Conservation (phyloP, 2,797 vertebrate species). For the Pyrocephalus nanus region DNA sequence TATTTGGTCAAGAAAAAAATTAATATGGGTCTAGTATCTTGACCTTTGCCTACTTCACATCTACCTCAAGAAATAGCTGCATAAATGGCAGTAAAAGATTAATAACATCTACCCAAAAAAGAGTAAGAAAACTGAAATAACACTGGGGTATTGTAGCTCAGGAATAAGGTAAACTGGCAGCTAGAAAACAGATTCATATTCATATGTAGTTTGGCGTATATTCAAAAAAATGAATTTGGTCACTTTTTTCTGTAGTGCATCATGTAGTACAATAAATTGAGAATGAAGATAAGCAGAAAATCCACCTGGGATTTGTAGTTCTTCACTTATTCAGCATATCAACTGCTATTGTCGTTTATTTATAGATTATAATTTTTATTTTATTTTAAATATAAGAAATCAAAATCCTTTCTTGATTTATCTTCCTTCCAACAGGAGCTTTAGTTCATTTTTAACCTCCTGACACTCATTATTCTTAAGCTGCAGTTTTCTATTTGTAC, state of each 20-base stretch:
- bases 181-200: not conserved
- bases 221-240: not conserved
- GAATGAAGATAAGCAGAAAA: conserved; percentile 1
- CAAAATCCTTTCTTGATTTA: not conserved
- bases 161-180: not conserved
- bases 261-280: not conserved
- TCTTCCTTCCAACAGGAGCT: not conserved
- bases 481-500: not conserved
- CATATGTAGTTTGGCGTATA: not conserved
- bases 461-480: not conserved
- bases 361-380: not conserved
- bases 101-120: not conserved
- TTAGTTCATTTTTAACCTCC: conserved; percentile 18
- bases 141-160: not conserved
- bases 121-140: not conserved
- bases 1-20: not conserved
- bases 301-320: not conserved
- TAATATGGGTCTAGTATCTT: not conserved
- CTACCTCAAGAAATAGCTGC: not conserved
- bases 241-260: not conserved
- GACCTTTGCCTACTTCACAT: not conserved
- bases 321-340: conserved; percentile 2
- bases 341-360: not conserved
- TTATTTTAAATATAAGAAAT: conserved; percentile 29
- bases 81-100: not conserved